Evolutionary conservation across 2,113 vertebrate genomes (phyloP), one percentile per base, ranked within the genome.

Genomic region (Eulemur rufifrons): DNA sequence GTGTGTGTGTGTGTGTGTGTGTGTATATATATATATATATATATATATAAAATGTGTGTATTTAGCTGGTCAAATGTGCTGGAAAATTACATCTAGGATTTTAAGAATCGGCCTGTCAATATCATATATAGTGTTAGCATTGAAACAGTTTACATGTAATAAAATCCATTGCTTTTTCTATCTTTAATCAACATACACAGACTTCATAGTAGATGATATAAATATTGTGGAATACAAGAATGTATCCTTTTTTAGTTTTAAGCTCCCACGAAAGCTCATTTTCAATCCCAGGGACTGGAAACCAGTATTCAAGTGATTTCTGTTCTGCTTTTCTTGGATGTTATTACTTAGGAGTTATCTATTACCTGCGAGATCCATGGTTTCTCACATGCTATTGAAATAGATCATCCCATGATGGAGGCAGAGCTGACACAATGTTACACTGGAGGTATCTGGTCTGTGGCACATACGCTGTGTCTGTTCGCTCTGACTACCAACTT

Each of bases 41-140:
- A 8, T 25, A 3, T 59, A 3, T 23, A 25, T 11, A 10, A 68
- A 93, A 45, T 92, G 29, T 91, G 47, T 64, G 61, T 93, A 61
- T 97, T 97, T 96, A 87, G 63, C 93, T 93, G 1, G 17, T 95
- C 68, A 88, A 91, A 89, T 39, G 56, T 89, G 64, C 91, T 95
- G 89, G 96, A 98, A 98, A 98, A 97, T 97, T 64, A 89, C 39
- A 93, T 39, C 82, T 61, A 83, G 10, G 88, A 21, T 94, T 98
- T 95, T 96, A 91, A 89, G 89, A 95, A 64, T 71, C 42, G 39
- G 61, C 45, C 61, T 91, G 59, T 69, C 64, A 27, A 71, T 45
- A n/a, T 94, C 82, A 15, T 82, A 68, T 50, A 29, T 39, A 27
- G 66, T 13, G 86, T 95, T 86, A 91, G 73, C 27, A 42, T 78